Percentiles rank a stretch among this genome's conserved stretches.
phyloP scores from a whole-genome alignment of 2,888 invertebrate species.

The Sepioteuthis lessoniana region DNA sequence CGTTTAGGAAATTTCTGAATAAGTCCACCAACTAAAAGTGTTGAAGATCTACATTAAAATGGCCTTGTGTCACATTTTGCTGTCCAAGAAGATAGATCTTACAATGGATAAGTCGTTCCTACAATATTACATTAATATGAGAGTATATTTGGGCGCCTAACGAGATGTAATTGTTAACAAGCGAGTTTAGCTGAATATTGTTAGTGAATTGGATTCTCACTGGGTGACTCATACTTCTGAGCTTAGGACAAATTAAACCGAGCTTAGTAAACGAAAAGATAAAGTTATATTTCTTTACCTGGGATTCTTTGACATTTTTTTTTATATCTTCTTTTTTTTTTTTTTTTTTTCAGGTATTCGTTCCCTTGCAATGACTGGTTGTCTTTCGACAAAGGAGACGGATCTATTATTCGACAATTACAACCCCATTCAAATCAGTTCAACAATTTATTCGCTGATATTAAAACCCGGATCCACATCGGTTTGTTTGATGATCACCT shows the following conservation, averaged over 20 bases:
- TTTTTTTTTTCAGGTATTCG: constrained; percentile 52
- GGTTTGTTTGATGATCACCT: constrained; percentile 60
- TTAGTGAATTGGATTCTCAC: too few species aligned
- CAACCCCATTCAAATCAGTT: constrained; percentile 6
- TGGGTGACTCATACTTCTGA: too few species aligned
- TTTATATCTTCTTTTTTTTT: background rate
- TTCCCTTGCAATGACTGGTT: constrained; percentile 60
- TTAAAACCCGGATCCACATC: constrained; percentile 53
- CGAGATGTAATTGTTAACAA: too few species aligned
- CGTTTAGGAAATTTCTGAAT: background rate
- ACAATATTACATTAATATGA: too few species aligned
- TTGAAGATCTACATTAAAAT: background rate
- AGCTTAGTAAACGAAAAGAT: too few species aligned
- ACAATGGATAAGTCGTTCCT: too few species aligned
- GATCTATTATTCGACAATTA: constrained; percentile 54
- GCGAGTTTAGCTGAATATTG: too few species aligned
- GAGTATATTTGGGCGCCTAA: too few species aligned
- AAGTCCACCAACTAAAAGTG: background rate
- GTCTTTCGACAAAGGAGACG: constrained; percentile 55
- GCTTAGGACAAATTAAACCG: too few species aligned
- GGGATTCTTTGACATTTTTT: background rate
- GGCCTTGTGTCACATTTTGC: too few species aligned
- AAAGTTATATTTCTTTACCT: too few species aligned
- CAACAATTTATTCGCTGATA: background rate
- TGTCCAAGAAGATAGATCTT: too few species aligned